A percentile compares a stretch with the other conserved stretches of the same genome.
Conservation (phyloP, 2,113 vertebrate species). For the Corythoichthys haematopterus region DNA sequence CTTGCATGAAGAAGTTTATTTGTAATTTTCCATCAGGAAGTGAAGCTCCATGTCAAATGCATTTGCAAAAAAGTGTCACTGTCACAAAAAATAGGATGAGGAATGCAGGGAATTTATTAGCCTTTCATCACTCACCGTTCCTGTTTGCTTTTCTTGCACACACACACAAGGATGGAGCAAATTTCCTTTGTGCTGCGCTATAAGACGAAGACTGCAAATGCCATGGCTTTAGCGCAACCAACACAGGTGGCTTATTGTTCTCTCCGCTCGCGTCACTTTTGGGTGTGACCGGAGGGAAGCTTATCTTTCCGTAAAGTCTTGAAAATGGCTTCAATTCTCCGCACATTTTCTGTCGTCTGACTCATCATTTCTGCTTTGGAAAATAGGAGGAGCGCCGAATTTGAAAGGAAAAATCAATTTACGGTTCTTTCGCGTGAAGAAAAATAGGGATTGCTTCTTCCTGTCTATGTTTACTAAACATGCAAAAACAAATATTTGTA, state of each 20-base stretch:
- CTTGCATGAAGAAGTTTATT: no score
- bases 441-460: no score
- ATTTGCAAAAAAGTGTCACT: conserved; percentile 41
- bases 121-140: conserved; percentile 50
- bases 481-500: no score
- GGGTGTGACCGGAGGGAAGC: conserved; percentile 36
- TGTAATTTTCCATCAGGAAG: neutral
- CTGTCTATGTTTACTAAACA: no score
- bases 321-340: conserved; percentile 38
- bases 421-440: no score
- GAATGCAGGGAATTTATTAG: conserved; percentile 57
- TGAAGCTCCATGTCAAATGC: conserved; percentile 29
- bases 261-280: conserved; percentile 39
- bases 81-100: conserved; percentile 25
- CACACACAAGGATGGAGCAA: conserved; percentile 1
- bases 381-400: neutral
- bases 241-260: conserved; percentile 70
- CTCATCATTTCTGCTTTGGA: conserved; percentile 10
- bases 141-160: conserved; percentile 1
- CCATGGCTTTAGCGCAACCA: conserved; percentile 57
- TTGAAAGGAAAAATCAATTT: neutral
- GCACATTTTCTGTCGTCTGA: conserved; percentile 33
- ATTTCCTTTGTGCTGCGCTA: conserved; percentile 24
- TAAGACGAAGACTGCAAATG: conserved; percentile 53
- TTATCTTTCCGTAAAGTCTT: conserved; percentile 32